Evolutionary conservation across 1,140 invertebrate genomes (phyloP).

Genomic region (Muscidifurax raptorellus): DNA sequence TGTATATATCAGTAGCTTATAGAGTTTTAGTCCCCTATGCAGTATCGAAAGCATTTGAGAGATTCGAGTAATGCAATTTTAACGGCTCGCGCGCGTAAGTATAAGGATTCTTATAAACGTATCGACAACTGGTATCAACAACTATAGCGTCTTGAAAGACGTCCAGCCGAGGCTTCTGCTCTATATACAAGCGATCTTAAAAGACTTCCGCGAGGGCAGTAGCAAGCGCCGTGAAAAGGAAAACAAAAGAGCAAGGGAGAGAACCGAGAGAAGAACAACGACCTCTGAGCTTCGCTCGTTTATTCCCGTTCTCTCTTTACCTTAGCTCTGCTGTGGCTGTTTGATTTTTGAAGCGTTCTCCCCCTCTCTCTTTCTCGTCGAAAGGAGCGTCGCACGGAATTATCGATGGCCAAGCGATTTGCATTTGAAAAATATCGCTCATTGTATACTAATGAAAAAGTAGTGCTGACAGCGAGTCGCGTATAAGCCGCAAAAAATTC

Average conservation of each 20-base stretch:
- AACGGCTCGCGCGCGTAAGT: background rate
- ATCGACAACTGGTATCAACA: slow-evolving; percentile 30
- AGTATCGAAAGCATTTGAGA: background rate
- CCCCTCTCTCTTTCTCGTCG: too few relatives aligned
- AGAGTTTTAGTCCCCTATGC: too few relatives aligned
- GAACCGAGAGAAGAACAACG: background rate
- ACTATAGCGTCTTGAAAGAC: slow-evolving; percentile 4
- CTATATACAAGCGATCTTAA: slow-evolving; percentile 4
- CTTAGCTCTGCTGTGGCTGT: background rate
- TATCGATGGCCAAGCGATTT: slow-evolving; percentile 12
- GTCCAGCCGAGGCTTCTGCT: background rate
- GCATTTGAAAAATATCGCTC: slow-evolving; percentile 40
- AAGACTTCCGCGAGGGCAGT: background rate
- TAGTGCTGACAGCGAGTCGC: background rate
- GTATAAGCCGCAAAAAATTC: slow-evolving; percentile 24
- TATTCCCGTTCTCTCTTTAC: background rate
- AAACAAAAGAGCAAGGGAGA: background rate
- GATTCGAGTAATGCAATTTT: slow-evolving; percentile 22
- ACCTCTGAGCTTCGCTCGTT: background rate
- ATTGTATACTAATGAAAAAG: slow-evolving; percentile 47
- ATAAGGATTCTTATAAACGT: slow-evolving; percentile 13
- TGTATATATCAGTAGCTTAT: too few relatives aligned
- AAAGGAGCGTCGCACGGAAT: background rate
- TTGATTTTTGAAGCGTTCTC: background rate
- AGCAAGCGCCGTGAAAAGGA: background rate